Evolutionary conservation across 1,140 invertebrate genomes (phyloP), one percentile per base, ranked within the genome.

Genomic region (Rhyacophila brunnea): DNA sequence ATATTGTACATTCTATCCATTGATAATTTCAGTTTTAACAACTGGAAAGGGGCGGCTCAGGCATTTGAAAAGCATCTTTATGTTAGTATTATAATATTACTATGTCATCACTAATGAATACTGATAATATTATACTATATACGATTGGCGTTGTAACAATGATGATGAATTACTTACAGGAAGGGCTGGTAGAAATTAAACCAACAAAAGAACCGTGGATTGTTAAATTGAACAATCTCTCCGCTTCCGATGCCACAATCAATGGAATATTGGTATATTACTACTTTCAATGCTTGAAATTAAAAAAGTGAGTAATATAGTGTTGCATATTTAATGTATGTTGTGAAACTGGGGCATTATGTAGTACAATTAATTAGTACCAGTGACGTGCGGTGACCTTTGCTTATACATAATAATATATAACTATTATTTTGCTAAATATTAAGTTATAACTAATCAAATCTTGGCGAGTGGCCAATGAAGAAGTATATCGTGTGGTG

Each of bases 271-370:
- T 65, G 10, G 38, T 62, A 15, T 65, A 40, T 20, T 38, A 62
- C 20, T 65, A 65, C 34, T 65, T 65, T 13, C 54, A 51, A 40
- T 62, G 50, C 17, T 36, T 59, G 9, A 60, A 46, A 44, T 57
- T 56, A n/a, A 10, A 13, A 11, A 55, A 34, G 61, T 64, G 55
- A 43, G 20, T 46, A n/a, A 2, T 18, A 19, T 11, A 46, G 19
- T 2, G 11, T 20, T 11, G n/a, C 17, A 19, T 20, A 17, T 18
- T 46, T 46, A 1, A 46, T 19, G 2, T 20, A 19, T 9, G 11
- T 2, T 9, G 7, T 18, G n/a, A 9, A 19, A 46, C 7, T 3
- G 17, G 6, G 15, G 20, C 17, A 11, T 32, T 47, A 3, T 47
- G 11, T 40, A 3, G 5, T 4, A 13, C 4, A 5, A n/a, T 40